Evolutionary conservation across 2,888 invertebrate species (phyloP), one percentile per base, ranked within the genome.

Genomic region (Stenodera caucasica): DNA sequence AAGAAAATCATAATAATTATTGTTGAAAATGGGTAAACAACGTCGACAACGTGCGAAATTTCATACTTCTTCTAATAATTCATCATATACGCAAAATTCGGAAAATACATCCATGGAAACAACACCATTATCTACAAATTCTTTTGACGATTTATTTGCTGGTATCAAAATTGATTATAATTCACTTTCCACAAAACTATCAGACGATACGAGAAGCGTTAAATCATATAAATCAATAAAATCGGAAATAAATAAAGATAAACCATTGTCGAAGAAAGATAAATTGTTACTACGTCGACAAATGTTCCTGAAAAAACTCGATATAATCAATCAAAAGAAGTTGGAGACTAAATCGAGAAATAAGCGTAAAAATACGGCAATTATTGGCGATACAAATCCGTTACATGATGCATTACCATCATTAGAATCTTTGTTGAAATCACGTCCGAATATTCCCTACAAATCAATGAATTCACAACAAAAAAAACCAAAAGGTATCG

Each of bases 351-450:
- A 75, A 63, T 7, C 69, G 9, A 68, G 72, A 23, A 68, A 72
- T 11, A 78, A 77, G 54, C 65, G 73, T 26, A 76, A 74, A 61
- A 72, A 70, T 9, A 72, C 66, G 29, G 64, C 71, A 1, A 63
- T 77, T 53, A 71, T 74, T 37, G 76, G 76, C 23, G 77, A 77
- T 61, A 72, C 74, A 29, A 75, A 77, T 61, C 70, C 75, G 11
- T 65, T 78, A 30, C 72, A 65, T 53, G 78, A 78, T 70, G 75
- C 77, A 5, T 70, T 79, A 45, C 78, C 78, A 6, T 75, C 76
- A 7, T 67, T 78, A 40, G 75, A 77, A 57, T 70, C 73, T 29
- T 68, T 76, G 23, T 50, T 74, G 15, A 68, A 70, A 58, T 65
- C 49, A 53, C 60, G 58, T n/a, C 61, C 55, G 9, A 57, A 55